Evolutionary conservation across 1,140 invertebrate species (phyloP).

Genomic region (Drosophila kanapiae): DNA sequence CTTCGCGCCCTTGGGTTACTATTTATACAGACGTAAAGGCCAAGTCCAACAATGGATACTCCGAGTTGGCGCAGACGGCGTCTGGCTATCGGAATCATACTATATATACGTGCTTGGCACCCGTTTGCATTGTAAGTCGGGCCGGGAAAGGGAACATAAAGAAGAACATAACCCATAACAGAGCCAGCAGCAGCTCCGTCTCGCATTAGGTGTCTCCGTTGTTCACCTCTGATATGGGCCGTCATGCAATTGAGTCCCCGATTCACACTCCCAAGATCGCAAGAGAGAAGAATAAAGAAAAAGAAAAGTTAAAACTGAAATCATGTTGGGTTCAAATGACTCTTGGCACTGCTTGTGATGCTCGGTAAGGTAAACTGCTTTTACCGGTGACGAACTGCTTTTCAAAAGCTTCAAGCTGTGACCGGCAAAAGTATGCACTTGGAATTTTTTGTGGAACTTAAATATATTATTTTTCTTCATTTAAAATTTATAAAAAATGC

Average conservation of each 20-base stretch:
- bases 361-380: neutral
- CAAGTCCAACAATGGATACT: conserved; percentile 15
- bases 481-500: too few relatives aligned
- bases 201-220: conserved; percentile 21
- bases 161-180: conserved; percentile 11
- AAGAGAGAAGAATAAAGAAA: conserved; percentile 3
- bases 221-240: conserved; percentile 15
- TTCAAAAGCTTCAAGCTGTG: neutral
- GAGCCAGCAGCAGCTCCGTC: conserved; percentile 6
- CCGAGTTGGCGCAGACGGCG: conserved; percentile 14
- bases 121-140: conserved; percentile 19
- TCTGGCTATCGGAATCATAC: conserved; percentile 26
- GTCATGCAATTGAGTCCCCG: conserved; percentile 5
- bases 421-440: neutral
- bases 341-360: conserved; percentile 1
- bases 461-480: neutral
- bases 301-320: neutral
- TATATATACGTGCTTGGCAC: conserved; percentile 19
- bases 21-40: conserved; percentile 33
- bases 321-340: conserved; percentile 2
- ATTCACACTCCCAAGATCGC: neutral
- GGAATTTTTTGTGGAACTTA: neutral
- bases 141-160: conserved; percentile 9
- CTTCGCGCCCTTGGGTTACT: conserved; percentile 19
- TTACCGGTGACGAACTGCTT: neutral